Base-by-base conservation (phyloP, 2,888 invertebrate genomes). In the Cybosia mesomella region DNA sequence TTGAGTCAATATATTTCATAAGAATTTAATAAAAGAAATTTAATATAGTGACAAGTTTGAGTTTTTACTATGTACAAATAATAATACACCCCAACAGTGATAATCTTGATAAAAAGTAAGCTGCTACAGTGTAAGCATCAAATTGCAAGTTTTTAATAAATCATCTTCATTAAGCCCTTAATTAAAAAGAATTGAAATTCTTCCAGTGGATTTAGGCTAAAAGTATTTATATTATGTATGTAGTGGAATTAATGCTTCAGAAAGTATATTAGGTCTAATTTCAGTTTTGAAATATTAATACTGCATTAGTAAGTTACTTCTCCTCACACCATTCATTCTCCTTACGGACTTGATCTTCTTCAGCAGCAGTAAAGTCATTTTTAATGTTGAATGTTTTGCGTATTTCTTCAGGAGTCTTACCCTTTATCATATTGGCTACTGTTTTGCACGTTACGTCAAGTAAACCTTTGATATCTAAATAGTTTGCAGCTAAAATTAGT, bases 371-470 rank as follows among this genome's bases (percentile, higher is more conserved):
- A 83, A 99, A 99, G 89, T 99, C 99, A 92, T 99, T 99, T 91
- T 99, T 98, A 74, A 99, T 99, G 88, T 99, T 99, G 89, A 99
- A 99, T 0, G 98, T 99, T 89, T 98, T 99, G 13, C 99, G 97
- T 74, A 99, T 99, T 89, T 99, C 99, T 85, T 99, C 99, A 0
- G 99, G 98, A n/a, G 98, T 98, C 88, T 99, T 99, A 18, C 99
- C 99, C 90, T 99, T 99, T 83, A 99, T 99, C 99, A 99, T 99
- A 89, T 99, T 99, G 9, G 99, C 99, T 62, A 99, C 99, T 0
- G 99, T 98, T 94, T 99, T 99, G 94, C 99, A 99, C 0, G 99
- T 99, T 0, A 99, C 99, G 93, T 99, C 99, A 83, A 99, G 92
- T 69, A 99, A 95, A 1, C 99, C 98, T 89, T 98, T 98, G 76